Evolutionary conservation across 1,140 invertebrate genomes (phyloP), one percentile per base, ranked within the genome.

Genomic region (Scaptomyza pallida): DNA sequence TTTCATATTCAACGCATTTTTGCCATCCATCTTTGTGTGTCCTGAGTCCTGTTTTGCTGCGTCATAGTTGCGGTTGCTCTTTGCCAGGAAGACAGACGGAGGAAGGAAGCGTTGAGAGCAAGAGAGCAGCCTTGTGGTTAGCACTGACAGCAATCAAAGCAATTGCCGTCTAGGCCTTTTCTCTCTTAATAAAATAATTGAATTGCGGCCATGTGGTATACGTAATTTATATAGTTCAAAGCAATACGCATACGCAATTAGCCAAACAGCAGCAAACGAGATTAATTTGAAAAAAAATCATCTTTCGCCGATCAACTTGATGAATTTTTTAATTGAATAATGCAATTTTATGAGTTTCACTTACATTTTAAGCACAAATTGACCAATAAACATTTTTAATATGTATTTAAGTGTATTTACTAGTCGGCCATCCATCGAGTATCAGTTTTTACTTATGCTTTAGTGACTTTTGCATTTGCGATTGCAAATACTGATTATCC

Each of bases 131-230:
- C 80, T 70, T 83, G 80, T 47, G 80, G 80, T 85, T 71, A 69
- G 54, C 52, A 68, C 61, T 57, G 59, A 33, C 55, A 64, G 73
- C 81, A 85, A 86, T 88, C 82, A 86, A 88, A 86, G 81, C 78
- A 81, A 81, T 81, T 88, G 70, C 76, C 71, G 72, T 65, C 57
- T 61, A 35, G 54, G 64, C 72, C 77, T 74, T 62, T 70, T 64
- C 56, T 83, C 72, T 30, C 6, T 30, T 86, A 86, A 81, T 86
- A 81, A 77, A 86, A 78, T 86, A 86, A 86, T 86, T 86, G 65
- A 81, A 71, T 86, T 88, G 80, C 63, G 81, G 81, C 77, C 72
- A 85, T 86, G 81, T 72, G 82, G 81, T 78, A 75, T 33, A 41
- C 56, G 26, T 60, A 55, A 72, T 72, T 54, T 55, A 61, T 44